These are phyloP conservation scores for Aepyceros melampus DNA, from an alignment of 2,113 vertebrate genomes.

Conservation along the genomic window DNA sequence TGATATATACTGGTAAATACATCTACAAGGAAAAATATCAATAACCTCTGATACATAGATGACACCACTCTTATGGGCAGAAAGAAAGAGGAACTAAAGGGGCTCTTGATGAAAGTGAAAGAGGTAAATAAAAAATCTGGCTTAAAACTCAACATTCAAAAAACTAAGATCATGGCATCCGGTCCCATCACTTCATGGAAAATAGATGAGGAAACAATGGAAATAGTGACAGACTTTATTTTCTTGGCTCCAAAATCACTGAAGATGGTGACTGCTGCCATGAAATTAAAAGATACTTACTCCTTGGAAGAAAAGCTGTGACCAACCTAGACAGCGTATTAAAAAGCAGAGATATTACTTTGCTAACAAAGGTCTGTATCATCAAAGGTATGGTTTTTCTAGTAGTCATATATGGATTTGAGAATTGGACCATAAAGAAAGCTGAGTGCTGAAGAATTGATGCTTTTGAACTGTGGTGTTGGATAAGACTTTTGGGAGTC, in stretches of 20 bases:
- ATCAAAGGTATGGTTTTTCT: background rate
- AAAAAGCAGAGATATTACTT: background rate
- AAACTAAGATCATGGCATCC: background rate
- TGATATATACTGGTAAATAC: background rate
- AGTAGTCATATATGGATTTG: background rate
- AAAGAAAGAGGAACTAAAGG: background rate
- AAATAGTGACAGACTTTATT: background rate
- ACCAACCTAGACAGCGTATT: background rate
- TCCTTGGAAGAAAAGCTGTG: background rate
- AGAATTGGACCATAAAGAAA: background rate
- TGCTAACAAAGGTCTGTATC: background rate
- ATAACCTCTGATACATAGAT: background rate
- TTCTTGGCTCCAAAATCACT: background rate
- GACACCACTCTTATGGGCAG: background rate
- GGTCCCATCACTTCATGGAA: background rate
- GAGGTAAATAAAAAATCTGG: accelerated
- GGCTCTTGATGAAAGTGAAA: background rate
- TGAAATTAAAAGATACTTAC: background rate
- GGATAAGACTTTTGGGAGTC: background rate
- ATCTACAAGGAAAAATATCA: background rate
- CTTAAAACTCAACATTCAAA: background rate
- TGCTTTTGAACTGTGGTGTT: background rate
- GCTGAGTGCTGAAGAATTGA: background rate
- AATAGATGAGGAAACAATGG: background rate
- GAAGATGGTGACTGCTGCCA: background rate